Base-by-base conservation (phyloP, 2,888 invertebrate genomes). In the Leistus spinibarbis region DNA sequence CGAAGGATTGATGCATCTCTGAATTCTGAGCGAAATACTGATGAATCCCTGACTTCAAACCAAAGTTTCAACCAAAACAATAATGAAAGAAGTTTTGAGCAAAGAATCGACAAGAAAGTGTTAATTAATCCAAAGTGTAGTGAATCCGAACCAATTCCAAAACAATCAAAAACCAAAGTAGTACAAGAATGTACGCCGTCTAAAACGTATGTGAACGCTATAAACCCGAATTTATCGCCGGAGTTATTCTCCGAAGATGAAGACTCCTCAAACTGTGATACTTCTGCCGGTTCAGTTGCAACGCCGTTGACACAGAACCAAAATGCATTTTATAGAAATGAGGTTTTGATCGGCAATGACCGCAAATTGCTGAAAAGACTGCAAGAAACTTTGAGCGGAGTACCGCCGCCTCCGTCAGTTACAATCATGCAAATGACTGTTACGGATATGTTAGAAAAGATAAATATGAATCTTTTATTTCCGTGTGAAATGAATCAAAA, bases 371-470 rank as follows among this genome's bases (percentile, higher is more conserved):
- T 88, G 20, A 84, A 81, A 62, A 84, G 84, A 77, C 84, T 90
- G 65, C 88, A 91, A 83, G 89, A 88, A 81, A 89, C 88, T 63
- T 84, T 94, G 7, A 89, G 89, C 78, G 94, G 94, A 0, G 88
- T 94, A 0, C 87, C 91, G 7, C 94, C 94, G 20, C 94, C 94
- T 9, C 93, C 93, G 0, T 92, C 92, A 22, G 88, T 93, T 10
- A 94, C 93, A 13, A 90, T 89, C 54, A 86, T 91, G 22, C 90
- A 91, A 79, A 87, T 90, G 71, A 91, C 92, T 81, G 89, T 91
- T 19, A 86, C 87, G 23, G 91, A 91, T 81, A 91, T 92, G 84
- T 87, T 94, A 17, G 86, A 88, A 19, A 85, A 82, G 79, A 79
- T 84, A 20, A 79, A 83, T 54, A 76, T 76, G 13, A 84, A 84